phyloP scores from a whole-genome alignment of 2,113 vertebrate genomes.

The Catagonus wagneri region DNA sequence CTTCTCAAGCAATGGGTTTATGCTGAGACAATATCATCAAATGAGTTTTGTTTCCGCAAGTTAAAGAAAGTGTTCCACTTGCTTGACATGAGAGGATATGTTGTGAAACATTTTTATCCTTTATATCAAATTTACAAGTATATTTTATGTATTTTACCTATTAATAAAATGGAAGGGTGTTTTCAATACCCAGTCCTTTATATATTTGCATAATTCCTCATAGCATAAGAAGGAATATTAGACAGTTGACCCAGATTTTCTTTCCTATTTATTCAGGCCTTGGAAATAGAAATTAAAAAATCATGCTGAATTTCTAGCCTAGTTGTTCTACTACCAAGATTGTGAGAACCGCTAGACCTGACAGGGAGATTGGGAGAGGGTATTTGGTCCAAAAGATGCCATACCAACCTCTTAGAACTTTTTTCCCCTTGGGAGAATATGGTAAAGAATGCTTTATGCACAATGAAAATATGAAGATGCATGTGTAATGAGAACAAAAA shows the following conservation, averaged over 20 bases:
- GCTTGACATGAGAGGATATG: neutral
- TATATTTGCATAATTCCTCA: neutral
- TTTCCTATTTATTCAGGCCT: neutral
- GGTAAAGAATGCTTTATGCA: neutral
- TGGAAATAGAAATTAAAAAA: constrained; percentile 27
- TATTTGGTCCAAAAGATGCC: neutral
- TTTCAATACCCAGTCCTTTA: constrained; percentile 38
- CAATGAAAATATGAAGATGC: neutral
- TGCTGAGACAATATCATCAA: neutral
- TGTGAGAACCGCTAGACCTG: neutral
- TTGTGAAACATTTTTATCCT: constrained; percentile 27
- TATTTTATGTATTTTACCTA: neutral
- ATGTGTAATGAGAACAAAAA: neutral
- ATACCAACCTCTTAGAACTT: neutral
- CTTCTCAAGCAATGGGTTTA: constrained; percentile 15
- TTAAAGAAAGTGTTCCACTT: neutral
- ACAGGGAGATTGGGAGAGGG: neutral
- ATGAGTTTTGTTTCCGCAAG: constrained; percentile 10
- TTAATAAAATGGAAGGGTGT: constrained; percentile 17
- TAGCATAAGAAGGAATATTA: neutral
- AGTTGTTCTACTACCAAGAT: neutral
- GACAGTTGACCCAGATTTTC: neutral
- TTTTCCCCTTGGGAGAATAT: neutral
- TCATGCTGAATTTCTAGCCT: neutral
- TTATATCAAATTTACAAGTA: neutral